Conservation (phyloP, 2,797 vertebrate species). For the Pogonophryne albipinna region DNA sequence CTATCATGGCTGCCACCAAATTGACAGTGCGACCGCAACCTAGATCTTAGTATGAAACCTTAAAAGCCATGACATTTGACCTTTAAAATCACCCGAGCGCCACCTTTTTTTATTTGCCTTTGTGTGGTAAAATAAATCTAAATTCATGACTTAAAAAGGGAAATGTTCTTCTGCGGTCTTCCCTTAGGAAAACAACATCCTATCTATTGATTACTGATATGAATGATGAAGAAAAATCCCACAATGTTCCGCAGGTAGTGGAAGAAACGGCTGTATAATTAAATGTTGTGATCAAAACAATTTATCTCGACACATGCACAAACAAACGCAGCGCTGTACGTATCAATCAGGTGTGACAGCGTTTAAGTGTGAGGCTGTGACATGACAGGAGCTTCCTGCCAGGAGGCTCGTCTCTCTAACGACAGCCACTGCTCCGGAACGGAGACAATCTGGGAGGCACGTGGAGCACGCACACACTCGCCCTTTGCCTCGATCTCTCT, state of each 20-base stretch:
- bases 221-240: conserved; percentile 13
- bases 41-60: no score
- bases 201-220: conserved; percentile 22
- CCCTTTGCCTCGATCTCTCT: conserved; percentile 81
- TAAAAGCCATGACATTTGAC: conserved; percentile 22
- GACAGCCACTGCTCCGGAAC: conserved; percentile 88
- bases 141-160: conserved; percentile 12
- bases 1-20: no score
- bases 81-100: conserved; percentile 10
- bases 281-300: conserved; percentile 24
- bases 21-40: no score
- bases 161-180: conserved; percentile 1
- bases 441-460: conserved; percentile 77
- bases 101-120: background rate
- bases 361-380: conserved; percentile 86
- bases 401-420: conserved; percentile 90
- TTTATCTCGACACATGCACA: conserved; percentile 23
- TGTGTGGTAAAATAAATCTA: background rate
- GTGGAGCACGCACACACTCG: conserved; percentile 35
- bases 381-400: conserved; percentile 84
- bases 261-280: conserved; percentile 19
- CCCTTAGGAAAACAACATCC: conserved; percentile 8
- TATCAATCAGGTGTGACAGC: conserved; percentile 89
- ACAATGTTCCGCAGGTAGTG: background rate
- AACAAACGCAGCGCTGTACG: conserved; percentile 48